A percentile compares a stretch with the other conserved stretches of the same genome.
phyloP scores from a whole-genome alignment of 1,140 invertebrate genomes.

The Drosophila azteca region DNA sequence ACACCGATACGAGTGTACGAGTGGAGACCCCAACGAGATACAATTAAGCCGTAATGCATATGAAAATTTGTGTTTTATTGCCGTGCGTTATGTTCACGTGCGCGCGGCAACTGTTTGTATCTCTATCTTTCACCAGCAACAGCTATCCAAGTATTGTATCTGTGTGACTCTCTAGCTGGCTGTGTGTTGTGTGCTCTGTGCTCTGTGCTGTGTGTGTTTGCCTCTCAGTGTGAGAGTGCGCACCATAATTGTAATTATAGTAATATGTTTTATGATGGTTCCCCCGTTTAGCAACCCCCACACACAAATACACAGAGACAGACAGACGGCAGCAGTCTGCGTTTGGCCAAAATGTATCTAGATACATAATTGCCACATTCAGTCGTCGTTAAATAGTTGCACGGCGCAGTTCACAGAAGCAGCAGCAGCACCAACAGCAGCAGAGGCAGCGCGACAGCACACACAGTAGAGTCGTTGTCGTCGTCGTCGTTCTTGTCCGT shows the following conservation, averaged over 20 bases:
- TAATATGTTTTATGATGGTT: constrained; percentile 82
- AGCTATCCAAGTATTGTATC: constrained; percentile 4
- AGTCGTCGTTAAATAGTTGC: constrained; percentile 84
- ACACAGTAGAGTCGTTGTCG: constrained; percentile 13
- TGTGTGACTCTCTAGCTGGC: constrained; percentile 20
- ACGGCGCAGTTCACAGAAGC: constrained; percentile 78
- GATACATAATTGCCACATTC: constrained; percentile 84
- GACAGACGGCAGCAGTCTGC: constrained; percentile 47
- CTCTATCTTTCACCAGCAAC: constrained; percentile 15
- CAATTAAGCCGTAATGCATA: constrained; percentile 79
- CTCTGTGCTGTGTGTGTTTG: constrained; percentile 2
- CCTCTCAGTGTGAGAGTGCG: constrained; percentile 45
- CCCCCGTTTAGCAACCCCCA: constrained; percentile 77
- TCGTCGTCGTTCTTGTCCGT: constrained; percentile 24
- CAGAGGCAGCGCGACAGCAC: constrained; percentile 25
- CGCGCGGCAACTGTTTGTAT: constrained; percentile 65
- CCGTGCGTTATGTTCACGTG: constrained; percentile 75
- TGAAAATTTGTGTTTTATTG: constrained; percentile 76
- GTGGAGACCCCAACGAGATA: constrained; percentile 45
- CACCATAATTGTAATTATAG: constrained; percentile 82
- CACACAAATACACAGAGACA: constrained; percentile 41
- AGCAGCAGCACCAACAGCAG: constrained; percentile 25
- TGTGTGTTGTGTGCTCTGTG: constrained; percentile 26
- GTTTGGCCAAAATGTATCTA: constrained; percentile 83
- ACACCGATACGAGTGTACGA: background rate